Percentiles rank a stretch among this genome's conserved stretches.
Conservation (phyloP, 1,140 invertebrate species). For the Drosophila hydei region DNA sequence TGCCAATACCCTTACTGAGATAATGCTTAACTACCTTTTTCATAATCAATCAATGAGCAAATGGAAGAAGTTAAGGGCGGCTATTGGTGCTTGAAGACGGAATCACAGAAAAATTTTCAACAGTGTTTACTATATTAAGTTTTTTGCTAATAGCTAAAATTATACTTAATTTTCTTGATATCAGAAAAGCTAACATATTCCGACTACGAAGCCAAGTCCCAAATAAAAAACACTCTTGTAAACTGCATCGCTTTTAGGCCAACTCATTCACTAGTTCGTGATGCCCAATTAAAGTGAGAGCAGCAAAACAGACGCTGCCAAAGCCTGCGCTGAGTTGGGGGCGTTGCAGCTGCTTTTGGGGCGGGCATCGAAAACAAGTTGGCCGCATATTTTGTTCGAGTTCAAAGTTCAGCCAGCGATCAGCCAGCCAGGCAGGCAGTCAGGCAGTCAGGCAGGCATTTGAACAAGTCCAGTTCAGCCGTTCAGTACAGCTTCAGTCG, state of each 20-base stretch:
- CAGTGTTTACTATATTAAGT: too few species aligned
- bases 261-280: background rate
- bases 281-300: slow-evolving; percentile 16
- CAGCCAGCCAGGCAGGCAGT: slow-evolving; percentile 25
- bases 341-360: slow-evolving; percentile 66
- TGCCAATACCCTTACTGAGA: slow-evolving; percentile 20
- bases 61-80: background rate
- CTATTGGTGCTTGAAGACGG: too few species aligned
- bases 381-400: slow-evolving; percentile 77
- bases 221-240: too few species aligned
- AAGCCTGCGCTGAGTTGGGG: slow-evolving; percentile 58
- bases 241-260: too few species aligned
- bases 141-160: too few species aligned
- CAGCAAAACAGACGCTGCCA: slow-evolving; percentile 54
- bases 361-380: slow-evolving; percentile 76
- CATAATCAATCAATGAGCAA: slow-evolving; percentile 1
- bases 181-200: too few species aligned
- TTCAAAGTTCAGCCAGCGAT: slow-evolving; percentile 71
- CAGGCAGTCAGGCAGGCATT: slow-evolving; percentile 15
- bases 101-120: too few species aligned
- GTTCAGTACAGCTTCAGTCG: slow-evolving; percentile 10
- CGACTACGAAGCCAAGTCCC: too few species aligned
- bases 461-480: slow-evolving; percentile 48
- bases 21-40: background rate
- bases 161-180: too few species aligned